Percentiles rank a stretch among this genome's conserved stretches.
Evolutionary conservation across 2,888 invertebrate genomes (phyloP).

Genomic region (Gastrophysa polygoni): DNA sequence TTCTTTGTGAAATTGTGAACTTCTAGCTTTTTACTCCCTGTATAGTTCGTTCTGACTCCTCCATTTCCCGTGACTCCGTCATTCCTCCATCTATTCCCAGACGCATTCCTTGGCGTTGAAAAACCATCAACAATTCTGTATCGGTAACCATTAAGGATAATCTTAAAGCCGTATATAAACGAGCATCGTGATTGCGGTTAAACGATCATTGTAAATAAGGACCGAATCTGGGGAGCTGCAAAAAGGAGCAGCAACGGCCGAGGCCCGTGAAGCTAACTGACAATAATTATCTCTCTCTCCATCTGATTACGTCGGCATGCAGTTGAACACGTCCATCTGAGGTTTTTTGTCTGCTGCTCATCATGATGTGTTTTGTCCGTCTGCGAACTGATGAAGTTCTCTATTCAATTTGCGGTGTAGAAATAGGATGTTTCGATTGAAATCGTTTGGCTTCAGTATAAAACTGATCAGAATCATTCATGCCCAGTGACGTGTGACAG

Average conservation of each 20-base stretch:
- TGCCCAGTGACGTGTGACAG: too few relatives aligned
- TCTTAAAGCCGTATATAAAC: constrained; percentile 43
- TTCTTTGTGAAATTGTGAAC: too few relatives aligned
- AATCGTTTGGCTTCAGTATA: too few relatives aligned
- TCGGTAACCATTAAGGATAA: constrained; percentile 45
- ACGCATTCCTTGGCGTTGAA: constrained; percentile 30
- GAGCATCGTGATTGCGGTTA: constrained; percentile 33
- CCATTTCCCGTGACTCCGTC: background rate
- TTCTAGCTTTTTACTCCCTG: too few relatives aligned
- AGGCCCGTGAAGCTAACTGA: constrained; percentile 46
- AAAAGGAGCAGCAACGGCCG: constrained; percentile 41
- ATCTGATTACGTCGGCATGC: constrained; percentile 32
- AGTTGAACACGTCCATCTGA: background rate
- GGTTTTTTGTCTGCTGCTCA: too few relatives aligned
- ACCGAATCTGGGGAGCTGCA: constrained; percentile 28
- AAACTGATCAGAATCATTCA: too few relatives aligned
- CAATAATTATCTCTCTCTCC: constrained; percentile 45
- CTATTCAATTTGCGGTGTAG: too few relatives aligned
- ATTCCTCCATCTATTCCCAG: background rate
- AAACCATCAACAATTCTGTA: constrained; percentile 47
- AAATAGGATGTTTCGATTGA: too few relatives aligned
- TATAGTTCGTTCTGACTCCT: too few relatives aligned
- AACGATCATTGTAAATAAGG: constrained; percentile 39
- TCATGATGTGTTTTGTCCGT: too few relatives aligned
- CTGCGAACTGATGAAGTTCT: too few relatives aligned